A percentile compares a stretch with the other conserved stretches of the same genome.
Conservation (phyloP, 2,888 invertebrate genomes). For the Drosophila rellima region DNA sequence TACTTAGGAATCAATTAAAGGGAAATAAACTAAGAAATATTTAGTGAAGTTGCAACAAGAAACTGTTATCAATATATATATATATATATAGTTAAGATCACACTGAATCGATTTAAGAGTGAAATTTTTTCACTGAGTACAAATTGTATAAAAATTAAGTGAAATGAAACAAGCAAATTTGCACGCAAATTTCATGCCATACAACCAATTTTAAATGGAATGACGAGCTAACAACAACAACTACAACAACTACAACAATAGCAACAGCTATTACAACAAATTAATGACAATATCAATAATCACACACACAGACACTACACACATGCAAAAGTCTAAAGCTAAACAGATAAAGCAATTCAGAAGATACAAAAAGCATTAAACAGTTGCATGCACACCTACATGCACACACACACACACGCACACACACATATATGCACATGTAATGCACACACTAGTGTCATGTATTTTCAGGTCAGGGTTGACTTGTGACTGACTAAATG, state of each 20-base stretch:
- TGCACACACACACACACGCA: slow-evolving; percentile 36
- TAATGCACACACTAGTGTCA: slow-evolving; percentile 66
- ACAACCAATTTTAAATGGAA: slow-evolving; percentile 7
- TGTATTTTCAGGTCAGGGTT: slow-evolving; percentile 85
- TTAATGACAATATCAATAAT: slow-evolving; percentile 44
- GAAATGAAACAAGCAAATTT: slow-evolving; percentile 14
- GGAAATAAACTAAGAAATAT: not conserved
- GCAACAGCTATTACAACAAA: slow-evolving; percentile 18
- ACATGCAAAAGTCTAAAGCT: slow-evolving; percentile 19
- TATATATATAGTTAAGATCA: not conserved
- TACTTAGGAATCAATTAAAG: not conserved
- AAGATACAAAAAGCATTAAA: slow-evolving; percentile 54
- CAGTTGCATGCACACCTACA: slow-evolving; percentile 62
- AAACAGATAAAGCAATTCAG: slow-evolving; percentile 45
- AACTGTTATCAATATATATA: no score
- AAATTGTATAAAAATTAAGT: not conserved
- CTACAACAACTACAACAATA: slow-evolving; percentile 7
- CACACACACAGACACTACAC: slow-evolving; percentile 17
- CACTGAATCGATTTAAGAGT: not conserved
- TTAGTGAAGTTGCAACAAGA: no score
- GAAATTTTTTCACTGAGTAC: not conserved
- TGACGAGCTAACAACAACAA: slow-evolving; percentile 17
- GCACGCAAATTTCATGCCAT: slow-evolving; percentile 4
- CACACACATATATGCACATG: slow-evolving; percentile 29
- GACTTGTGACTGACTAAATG: slow-evolving; percentile 83